Percentiles rank a stretch among this genome's conserved stretches.
Conservation (phyloP, 64 coral and sea anemone species). For the Acropora tenuis region DNA sequence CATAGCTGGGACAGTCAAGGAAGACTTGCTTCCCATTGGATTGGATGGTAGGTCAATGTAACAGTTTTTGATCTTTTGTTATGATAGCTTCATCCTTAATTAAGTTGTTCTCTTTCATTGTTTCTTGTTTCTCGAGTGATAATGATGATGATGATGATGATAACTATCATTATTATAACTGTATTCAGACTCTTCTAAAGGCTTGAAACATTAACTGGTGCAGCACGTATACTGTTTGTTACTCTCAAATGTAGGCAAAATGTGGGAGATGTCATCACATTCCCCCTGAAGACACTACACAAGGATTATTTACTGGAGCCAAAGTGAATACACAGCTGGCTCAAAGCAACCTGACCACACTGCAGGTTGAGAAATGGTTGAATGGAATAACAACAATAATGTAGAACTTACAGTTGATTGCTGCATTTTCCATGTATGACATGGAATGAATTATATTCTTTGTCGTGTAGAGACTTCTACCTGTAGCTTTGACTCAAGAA, state of each 20-base stretch:
- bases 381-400: neutral
- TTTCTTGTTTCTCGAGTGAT: no score
- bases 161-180: no score
- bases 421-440: neutral
- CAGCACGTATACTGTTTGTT: no score
- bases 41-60: neutral
- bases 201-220: no score
- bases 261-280: neutral
- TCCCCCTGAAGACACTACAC: neutral
- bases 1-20: neutral
- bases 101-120: no score
- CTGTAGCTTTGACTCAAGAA: neutral
- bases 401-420: neutral
- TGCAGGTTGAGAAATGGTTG: neutral
- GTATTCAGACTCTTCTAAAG: no score
- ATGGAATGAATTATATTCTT: neutral
- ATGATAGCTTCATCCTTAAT: neutral
- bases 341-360: neutral
- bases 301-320: neutral
- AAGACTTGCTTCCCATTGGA: neutral
- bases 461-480: neutral
- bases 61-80: neutral
- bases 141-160: no score
- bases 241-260: neutral
- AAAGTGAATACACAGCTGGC: neutral